These are phyloP conservation scores for Sus cebifrons DNA, from an alignment of 2,797 vertebrate species.

Conservation along the genomic window DNA sequence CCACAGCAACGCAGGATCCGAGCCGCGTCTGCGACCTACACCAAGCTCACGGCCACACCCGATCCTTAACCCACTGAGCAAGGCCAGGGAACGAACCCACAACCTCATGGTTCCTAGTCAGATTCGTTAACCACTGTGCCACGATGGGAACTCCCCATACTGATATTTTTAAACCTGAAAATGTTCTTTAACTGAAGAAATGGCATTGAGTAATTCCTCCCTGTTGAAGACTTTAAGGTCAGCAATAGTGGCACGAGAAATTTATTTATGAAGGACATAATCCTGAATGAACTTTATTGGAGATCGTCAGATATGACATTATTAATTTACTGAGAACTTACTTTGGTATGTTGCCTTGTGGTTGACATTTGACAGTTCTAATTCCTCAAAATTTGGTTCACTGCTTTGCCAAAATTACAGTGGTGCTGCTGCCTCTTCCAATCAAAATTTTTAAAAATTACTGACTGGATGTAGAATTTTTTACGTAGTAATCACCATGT, in stretches of 20 bases:
- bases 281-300: background rate
- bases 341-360: background rate
- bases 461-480: background rate
- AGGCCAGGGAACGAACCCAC: too few species aligned
- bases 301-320: background rate
- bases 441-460: background rate
- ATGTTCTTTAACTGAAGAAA: background rate
- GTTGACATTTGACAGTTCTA: background rate
- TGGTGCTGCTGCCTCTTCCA: background rate
- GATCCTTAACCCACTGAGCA: too few species aligned
- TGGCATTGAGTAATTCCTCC: background rate
- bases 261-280: background rate
- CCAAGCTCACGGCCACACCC: too few species aligned
- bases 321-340: conserved; percentile 15
- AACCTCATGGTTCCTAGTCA: too few species aligned
- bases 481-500: background rate
- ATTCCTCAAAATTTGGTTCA: background rate
- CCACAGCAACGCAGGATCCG: too few species aligned
- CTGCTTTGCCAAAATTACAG: background rate
- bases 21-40: too few species aligned
- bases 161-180: background rate
- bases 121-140: too few species aligned
- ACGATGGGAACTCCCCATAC: too few species aligned
- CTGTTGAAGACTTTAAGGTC: background rate
- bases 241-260: background rate